Evolutionary conservation across 2,888 invertebrate species (phyloP).

Genomic region (Tanytarsus gracilentus): DNA sequence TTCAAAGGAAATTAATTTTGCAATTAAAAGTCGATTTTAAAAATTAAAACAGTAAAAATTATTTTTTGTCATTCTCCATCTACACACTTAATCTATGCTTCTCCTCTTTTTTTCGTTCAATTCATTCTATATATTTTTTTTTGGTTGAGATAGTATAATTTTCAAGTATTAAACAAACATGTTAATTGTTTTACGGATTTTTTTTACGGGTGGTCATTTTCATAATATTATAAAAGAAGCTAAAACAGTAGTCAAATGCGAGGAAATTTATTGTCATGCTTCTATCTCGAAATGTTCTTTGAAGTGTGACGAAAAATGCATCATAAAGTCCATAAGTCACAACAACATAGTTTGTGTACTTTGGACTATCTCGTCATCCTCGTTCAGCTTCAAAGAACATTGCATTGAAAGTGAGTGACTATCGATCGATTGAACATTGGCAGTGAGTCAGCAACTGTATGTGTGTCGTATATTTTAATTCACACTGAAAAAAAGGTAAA

Average conservation of each 20-base stretch:
- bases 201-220: conserved; percentile 24
- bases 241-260: conserved; percentile 17
- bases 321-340: conserved; percentile 3
- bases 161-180: conserved; percentile 21
- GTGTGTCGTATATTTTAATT: not conserved
- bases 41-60: no score
- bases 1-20: no score
- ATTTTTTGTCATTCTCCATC: no score
- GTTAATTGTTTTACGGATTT: conserved; percentile 26
- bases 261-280: not conserved
- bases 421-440: not conserved
- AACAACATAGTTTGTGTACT: not conserved
- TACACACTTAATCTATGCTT: no score
- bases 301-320: conserved; percentile 16
- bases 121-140: no score
- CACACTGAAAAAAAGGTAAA: not conserved
- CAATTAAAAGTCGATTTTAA: no score
- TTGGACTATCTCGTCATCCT: not conserved
- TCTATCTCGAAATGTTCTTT: not conserved
- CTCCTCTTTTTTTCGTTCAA: no score
- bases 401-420: not conserved
- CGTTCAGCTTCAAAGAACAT: no score
- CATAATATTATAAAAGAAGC: not conserved
- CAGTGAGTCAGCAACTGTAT: conserved; percentile 9
- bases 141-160: conserved; percentile 12